Conservation (phyloP, 2,113 vertebrate species). For the Excalfactoria chinensis region DNA sequence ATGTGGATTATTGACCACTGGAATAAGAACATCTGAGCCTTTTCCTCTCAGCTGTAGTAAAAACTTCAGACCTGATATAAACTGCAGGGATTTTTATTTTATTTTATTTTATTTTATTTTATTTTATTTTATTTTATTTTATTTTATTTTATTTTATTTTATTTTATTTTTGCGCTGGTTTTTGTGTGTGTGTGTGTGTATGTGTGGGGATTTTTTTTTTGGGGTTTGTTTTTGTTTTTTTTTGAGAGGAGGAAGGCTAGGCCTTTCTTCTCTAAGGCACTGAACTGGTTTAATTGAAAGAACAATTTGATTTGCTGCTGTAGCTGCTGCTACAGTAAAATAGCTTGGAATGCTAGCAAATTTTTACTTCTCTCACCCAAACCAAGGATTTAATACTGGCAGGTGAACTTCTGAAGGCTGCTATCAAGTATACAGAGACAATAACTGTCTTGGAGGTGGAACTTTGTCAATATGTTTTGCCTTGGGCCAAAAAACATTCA, state of each 20-base stretch:
- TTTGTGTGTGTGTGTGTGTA: too few species aligned
- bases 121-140: not conserved
- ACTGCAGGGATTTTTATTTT: not conserved
- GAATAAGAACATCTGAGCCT: constrained; percentile 37
- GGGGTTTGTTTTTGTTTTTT: not conserved
- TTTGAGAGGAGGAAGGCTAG: constrained; percentile 1
- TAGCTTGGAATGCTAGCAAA: constrained; percentile 73
- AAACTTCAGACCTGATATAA: constrained; percentile 56
- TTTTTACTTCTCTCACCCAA: constrained; percentile 75
- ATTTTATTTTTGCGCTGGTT: not conserved
- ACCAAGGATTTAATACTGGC: constrained; percentile 79
- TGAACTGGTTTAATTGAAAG: constrained; percentile 80
- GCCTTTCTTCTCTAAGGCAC: constrained; percentile 66
- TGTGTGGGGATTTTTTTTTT: too few species aligned
- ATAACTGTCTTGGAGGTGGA: constrained; percentile 79
- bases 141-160: not conserved
- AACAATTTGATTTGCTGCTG: constrained; percentile 79
- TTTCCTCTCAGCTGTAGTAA: constrained; percentile 56
- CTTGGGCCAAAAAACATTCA: constrained; percentile 77
- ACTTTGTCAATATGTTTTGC: constrained; percentile 83
- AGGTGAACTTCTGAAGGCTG: constrained; percentile 80
- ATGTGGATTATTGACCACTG: not conserved
- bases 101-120: not conserved
- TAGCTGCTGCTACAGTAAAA: constrained; percentile 68
- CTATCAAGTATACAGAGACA: constrained; percentile 81